phyloP scores from a whole-genome alignment of 2,113 vertebrate genomes.

The Neolamprologus fasciatus region DNA sequence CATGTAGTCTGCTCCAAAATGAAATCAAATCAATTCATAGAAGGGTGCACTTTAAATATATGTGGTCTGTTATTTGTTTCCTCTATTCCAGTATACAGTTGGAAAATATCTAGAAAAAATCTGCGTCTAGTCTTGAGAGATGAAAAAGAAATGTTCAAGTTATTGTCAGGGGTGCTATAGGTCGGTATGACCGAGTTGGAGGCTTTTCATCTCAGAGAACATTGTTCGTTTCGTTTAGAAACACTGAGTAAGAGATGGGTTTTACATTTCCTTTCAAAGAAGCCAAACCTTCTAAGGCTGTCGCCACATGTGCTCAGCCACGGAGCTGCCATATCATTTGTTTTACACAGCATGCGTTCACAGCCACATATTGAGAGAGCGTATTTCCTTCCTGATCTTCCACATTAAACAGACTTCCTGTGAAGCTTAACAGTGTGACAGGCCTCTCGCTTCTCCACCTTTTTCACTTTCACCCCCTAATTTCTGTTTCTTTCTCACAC shows the following conservation, averaged over 20 bases:
- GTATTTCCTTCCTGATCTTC: conserved; percentile 47
- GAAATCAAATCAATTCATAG: background rate
- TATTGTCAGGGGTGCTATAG: background rate
- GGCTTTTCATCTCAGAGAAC: background rate
- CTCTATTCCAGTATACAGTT: background rate
- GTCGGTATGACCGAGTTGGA: background rate
- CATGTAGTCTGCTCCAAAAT: background rate
- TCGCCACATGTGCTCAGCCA: conserved; percentile 23
- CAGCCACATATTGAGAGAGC: conserved; percentile 1
- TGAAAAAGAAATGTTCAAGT: background rate
- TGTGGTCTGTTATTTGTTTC: background rate
- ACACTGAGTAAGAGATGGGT: conserved; percentile 3
- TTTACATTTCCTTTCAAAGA: conserved; percentile 22
- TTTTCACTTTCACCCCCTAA: conserved; percentile 17
- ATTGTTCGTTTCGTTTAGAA: background rate
- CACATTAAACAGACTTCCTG: conserved; percentile 56
- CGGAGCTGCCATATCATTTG: conserved; percentile 32
- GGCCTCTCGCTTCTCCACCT: conserved; percentile 24
- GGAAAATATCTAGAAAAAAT: background rate
- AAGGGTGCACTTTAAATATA: background rate
- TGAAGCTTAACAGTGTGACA: conserved; percentile 26
- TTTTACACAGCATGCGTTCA: conserved; percentile 17
- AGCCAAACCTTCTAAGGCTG: conserved; percentile 9
- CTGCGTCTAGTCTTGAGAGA: background rate
- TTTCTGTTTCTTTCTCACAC: conserved; percentile 12